Percentiles rank a stretch among this genome's conserved stretches.
These are phyloP conservation scores for Macropus fuliginosus DNA, from an alignment of 2,797 vertebrate species.

Conservation along the genomic window DNA sequence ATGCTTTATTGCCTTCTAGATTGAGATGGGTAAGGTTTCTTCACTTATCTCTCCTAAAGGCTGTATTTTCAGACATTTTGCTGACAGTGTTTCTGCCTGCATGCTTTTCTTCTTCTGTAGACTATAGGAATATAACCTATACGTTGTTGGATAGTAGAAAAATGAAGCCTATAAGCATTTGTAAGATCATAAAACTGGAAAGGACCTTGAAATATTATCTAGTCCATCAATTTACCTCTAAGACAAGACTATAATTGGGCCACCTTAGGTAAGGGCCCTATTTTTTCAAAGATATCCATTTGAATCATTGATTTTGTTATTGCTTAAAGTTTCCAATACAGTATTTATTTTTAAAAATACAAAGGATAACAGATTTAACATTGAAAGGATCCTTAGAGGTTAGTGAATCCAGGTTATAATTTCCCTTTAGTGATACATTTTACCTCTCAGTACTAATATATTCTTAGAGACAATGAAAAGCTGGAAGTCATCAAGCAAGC, in stretches of 20 bases:
- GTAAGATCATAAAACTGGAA: not conserved
- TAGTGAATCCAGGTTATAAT: not conserved
- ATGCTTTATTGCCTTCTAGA: constrained; percentile 8
- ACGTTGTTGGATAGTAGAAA: not conserved
- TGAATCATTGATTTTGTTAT: not conserved
- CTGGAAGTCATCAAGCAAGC: not conserved
- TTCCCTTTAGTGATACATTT: not conserved
- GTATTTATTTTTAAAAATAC: not conserved
- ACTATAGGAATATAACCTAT: not conserved
- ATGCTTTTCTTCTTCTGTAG: not conserved
- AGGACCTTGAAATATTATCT: not conserved
- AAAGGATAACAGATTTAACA: not conserved
- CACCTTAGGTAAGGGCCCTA: not conserved
- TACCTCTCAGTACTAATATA: not conserved
- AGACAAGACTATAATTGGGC: not conserved
- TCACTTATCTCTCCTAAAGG: not conserved
- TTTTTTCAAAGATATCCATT: not conserved
- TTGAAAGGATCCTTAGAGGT: not conserved
- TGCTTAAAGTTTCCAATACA: not conserved
- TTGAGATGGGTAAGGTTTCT: constrained; percentile 44
- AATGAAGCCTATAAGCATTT: not conserved
- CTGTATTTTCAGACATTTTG: not conserved
- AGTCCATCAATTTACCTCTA: not conserved
- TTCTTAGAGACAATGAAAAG: not conserved
- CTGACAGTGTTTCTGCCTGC: not conserved